Percentiles rank a stretch among this genome's conserved stretches.
Conservation (phyloP, 2,113 vertebrate species). For the Festucalex cinctus region DNA sequence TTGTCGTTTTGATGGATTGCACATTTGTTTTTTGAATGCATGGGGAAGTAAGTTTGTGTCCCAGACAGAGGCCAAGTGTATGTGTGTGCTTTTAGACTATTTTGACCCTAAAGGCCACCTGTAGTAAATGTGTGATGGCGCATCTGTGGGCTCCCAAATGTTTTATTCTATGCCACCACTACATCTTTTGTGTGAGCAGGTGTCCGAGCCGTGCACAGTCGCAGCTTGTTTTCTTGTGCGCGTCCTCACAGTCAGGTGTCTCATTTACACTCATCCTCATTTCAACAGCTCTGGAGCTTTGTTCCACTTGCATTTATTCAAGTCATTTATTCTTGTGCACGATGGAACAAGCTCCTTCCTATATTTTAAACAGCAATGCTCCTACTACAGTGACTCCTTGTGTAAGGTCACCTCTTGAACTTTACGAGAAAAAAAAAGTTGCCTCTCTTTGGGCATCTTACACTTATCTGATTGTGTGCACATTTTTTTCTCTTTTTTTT, state of each 20-base stretch:
- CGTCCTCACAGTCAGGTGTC: slow-evolving; percentile 37
- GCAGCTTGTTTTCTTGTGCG: slow-evolving; percentile 28
- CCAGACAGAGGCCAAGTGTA: slow-evolving; percentile 44
- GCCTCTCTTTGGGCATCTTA: not conserved
- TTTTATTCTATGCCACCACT: slow-evolving; percentile 30
- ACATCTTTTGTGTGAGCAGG: slow-evolving; percentile 20
- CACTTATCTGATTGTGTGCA: slow-evolving; percentile 32
- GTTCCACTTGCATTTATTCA: slow-evolving; percentile 19
- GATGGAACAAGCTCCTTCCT: slow-evolving; percentile 30
- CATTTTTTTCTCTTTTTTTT: slow-evolving; percentile 10
- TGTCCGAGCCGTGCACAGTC: slow-evolving; percentile 44
- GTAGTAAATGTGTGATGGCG: slow-evolving; percentile 27
- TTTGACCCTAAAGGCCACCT: slow-evolving; percentile 38
- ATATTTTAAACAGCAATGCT: slow-evolving; percentile 19
- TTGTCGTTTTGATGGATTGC: slow-evolving; percentile 55
- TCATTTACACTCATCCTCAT: slow-evolving; percentile 32
- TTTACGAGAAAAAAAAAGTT: slow-evolving; percentile 25
- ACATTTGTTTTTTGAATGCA: slow-evolving; percentile 38
- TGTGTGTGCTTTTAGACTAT: slow-evolving; percentile 19
- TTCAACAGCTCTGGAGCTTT: slow-evolving; percentile 23
- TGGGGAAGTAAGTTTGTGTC: slow-evolving; percentile 40
- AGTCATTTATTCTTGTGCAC: slow-evolving; percentile 6
- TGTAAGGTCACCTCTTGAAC: slow-evolving; percentile 32
- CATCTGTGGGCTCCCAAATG: slow-evolving; percentile 10
- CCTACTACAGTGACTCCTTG: slow-evolving; percentile 42